Evolutionary conservation across 2,888 invertebrate genomes (phyloP).

Genomic region (Melieria picta): DNA sequence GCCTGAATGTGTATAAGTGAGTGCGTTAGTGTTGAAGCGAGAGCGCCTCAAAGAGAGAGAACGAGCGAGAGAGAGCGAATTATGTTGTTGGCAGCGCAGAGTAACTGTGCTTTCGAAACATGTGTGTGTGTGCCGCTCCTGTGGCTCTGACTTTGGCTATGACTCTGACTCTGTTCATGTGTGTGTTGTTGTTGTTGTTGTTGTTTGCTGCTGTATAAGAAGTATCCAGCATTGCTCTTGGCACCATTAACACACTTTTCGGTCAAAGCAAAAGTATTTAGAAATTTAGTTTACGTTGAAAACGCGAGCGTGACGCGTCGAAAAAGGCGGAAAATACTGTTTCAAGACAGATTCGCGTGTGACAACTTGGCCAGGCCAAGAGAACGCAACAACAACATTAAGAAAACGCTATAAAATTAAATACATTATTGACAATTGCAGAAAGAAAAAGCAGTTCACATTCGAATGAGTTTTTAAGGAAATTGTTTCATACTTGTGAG

Average conservation of each 20-base stretch:
- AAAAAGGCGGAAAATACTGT: constrained; percentile 32
- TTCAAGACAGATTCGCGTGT: too few species aligned
- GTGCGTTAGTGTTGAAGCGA: too few species aligned
- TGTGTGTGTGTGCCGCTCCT: too few species aligned
- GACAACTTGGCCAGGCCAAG: too few species aligned
- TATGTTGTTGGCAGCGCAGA: too few species aligned
- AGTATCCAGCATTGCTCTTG: constrained; percentile 22
- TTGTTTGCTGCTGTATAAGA: too few species aligned
- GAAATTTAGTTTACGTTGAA: constrained; percentile 57
- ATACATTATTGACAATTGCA: background rate
- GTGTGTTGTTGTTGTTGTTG: background rate
- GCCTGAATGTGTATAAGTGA: too few species aligned
- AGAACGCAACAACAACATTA: constrained; percentile 9
- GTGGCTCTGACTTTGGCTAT: background rate
- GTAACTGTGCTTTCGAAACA: background rate
- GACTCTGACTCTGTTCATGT: background rate
- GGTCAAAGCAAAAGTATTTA: constrained; percentile 27
- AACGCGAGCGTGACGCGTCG: constrained; percentile 55
- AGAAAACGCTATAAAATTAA: background rate
- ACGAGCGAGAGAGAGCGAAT: too few species aligned
- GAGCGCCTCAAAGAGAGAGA: too few species aligned
- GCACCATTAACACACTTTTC: constrained; percentile 43
- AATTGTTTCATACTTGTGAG: background rate
- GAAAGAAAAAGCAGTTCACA: background rate
- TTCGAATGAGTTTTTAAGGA: background rate